phyloP scores from a whole-genome alignment of 2,888 invertebrate genomes.

The Drosophila hawaiiensis region DNA sequence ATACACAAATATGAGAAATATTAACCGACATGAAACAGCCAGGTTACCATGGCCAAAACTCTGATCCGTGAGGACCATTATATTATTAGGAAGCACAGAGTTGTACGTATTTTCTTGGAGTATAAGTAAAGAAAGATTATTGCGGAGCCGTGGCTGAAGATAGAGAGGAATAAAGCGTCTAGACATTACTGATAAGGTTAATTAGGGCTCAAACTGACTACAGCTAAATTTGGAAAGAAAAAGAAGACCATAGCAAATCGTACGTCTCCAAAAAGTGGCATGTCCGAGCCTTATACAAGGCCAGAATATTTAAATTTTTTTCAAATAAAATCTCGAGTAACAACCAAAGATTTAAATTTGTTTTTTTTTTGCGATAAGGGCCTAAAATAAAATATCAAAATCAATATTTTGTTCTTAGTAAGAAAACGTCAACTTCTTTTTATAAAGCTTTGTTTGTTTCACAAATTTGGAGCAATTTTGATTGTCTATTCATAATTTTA shows the following conservation, averaged over 20 bases:
- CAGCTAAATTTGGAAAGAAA: not conserved
- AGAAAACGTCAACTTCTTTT: not conserved
- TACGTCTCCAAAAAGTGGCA: not conserved
- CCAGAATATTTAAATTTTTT: not conserved
- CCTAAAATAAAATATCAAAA: not conserved
- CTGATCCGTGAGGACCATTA: not conserved
- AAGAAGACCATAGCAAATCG: not conserved
- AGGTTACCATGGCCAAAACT: not conserved
- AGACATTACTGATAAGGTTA: not conserved
- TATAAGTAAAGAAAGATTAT: not conserved
- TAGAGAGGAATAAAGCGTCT: not conserved
- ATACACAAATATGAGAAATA: not conserved
- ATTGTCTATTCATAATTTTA: slow-evolving; percentile 15
- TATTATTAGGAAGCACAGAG: not conserved
- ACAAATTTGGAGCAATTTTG: not conserved
- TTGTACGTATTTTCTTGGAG: not conserved
- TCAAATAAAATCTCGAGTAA: not conserved
- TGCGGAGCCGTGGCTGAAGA: not conserved
- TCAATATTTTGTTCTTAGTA: not conserved
- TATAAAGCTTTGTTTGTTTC: not conserved
- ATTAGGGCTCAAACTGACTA: not conserved
- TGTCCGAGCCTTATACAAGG: not conserved
- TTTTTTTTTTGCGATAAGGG: not conserved
- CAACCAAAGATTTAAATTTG: not conserved
- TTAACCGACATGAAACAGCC: not conserved